These are phyloP conservation scores for Ophraella communa DNA, from an alignment of 2,888 invertebrate species.

Conservation along the genomic window DNA sequence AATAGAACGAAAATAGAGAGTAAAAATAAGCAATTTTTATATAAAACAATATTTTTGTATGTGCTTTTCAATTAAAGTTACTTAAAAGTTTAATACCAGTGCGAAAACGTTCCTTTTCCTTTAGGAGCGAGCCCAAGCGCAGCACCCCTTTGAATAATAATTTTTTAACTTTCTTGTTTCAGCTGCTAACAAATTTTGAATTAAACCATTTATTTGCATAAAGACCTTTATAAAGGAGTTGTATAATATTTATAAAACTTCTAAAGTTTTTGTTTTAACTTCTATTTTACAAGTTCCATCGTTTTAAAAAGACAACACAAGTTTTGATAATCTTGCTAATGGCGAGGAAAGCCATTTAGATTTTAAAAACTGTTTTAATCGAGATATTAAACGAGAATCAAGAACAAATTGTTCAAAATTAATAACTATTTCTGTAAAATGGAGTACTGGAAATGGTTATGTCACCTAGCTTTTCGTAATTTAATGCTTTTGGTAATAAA, in stretches of 20 bases:
- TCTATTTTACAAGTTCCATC: constrained; percentile 37
- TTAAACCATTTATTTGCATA: constrained; percentile 47
- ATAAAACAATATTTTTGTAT: not conserved
- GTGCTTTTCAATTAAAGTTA: constrained; percentile 14
- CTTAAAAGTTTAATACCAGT: not conserved
- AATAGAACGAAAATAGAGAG: too few relatives aligned
- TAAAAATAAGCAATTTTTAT: not conserved
- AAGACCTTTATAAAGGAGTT: constrained; percentile 41
- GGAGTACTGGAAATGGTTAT: too few relatives aligned
- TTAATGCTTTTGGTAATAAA: too few relatives aligned
- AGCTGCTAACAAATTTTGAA: constrained; percentile 40
- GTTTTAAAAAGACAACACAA: constrained; percentile 34
- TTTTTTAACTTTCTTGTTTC: constrained; percentile 44
- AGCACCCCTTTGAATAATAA: constrained; percentile 43
- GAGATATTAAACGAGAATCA: not conserved
- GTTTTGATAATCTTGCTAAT: constrained; percentile 26
- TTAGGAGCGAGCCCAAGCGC: not conserved
- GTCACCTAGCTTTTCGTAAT: too few relatives aligned
- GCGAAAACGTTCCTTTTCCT: constrained; percentile 26
- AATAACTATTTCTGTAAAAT: too few relatives aligned
- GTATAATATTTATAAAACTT: constrained; percentile 39
- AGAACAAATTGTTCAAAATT: not conserved
- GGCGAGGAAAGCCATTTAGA: not conserved
- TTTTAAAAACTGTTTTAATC: not conserved
- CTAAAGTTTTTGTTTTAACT: constrained; percentile 36